Evolutionary conservation across 2,797 vertebrate genomes (phyloP).

Genomic region (Sardinella longiceps): DNA sequence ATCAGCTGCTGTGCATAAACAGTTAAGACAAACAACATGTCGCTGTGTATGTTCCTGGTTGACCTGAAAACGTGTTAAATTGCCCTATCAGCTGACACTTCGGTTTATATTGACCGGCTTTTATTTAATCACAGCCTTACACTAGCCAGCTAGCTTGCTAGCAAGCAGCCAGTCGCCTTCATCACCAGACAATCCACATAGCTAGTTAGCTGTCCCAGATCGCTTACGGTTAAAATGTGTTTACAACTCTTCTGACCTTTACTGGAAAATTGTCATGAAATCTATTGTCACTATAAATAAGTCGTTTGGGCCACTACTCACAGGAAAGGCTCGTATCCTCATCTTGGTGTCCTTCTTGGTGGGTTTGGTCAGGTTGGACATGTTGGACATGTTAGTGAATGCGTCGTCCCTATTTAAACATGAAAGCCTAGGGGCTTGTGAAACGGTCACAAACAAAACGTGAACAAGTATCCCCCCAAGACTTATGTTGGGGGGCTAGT

Average conservation of each 20-base stretch:
- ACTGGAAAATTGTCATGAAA: neutral
- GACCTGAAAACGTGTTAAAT: neutral
- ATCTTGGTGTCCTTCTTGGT: constrained; percentile 86
- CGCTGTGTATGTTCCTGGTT: neutral
- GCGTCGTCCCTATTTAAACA: constrained; percentile 44
- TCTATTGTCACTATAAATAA: neutral
- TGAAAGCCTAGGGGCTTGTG: constrained; percentile 29
- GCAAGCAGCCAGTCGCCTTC: neutral
- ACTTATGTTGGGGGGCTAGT: neutral
- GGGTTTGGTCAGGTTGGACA: constrained; percentile 83
- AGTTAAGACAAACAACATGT: neutral
- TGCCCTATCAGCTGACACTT: neutral
- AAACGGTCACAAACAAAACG: neutral
- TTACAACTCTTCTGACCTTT: neutral
- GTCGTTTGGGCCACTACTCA: constrained; percentile 45
- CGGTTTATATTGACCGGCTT: neutral
- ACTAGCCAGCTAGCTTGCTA: constrained; percentile 9
- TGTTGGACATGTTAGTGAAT: constrained; percentile 59
- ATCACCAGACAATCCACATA: neutral
- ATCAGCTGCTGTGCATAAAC: neutral
- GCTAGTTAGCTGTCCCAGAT: neutral
- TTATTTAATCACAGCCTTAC: neutral
- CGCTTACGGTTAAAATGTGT: neutral
- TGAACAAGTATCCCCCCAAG: neutral
- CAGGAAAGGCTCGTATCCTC: constrained; percentile 84